phyloP scores from a whole-genome alignment of 2,113 vertebrate genomes.

The Elgaria multicarinata region DNA sequence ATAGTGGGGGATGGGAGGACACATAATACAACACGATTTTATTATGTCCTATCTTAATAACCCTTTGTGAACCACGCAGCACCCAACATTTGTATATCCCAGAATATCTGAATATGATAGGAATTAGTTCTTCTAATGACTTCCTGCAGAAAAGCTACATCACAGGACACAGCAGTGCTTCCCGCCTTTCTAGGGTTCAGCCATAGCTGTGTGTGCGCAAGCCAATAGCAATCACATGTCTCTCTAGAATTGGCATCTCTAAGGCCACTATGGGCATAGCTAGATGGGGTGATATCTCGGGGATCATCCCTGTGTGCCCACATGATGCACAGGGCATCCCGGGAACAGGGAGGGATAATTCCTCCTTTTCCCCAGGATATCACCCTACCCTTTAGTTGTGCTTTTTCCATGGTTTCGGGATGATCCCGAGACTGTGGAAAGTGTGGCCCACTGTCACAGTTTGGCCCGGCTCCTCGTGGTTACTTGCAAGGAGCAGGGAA shows the following conservation, averaged over 20 bases:
- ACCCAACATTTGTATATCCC: not conserved
- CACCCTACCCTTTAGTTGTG: too few relatives aligned
- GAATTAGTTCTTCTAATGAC: not conserved
- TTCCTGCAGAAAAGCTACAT: not conserved
- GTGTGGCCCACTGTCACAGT: too few relatives aligned
- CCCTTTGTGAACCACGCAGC: not conserved
- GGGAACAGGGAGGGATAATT: too few relatives aligned
- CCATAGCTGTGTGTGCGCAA: not conserved
- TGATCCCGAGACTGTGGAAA: too few relatives aligned
- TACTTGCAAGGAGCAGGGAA: too few relatives aligned
- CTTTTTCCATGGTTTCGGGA: too few relatives aligned
- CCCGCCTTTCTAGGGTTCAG: not conserved
- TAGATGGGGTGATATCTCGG: too few relatives aligned
- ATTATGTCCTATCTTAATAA: not conserved
- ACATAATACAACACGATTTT: not conserved
- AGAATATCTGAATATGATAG: not conserved
- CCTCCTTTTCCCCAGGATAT: too few relatives aligned
- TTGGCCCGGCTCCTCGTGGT: too few relatives aligned
- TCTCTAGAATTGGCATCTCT: not conserved
- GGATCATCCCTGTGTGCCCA: too few relatives aligned
- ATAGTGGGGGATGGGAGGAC: not conserved
- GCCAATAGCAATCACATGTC: not conserved
- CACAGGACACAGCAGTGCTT: not conserved
- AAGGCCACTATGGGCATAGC: not conserved
- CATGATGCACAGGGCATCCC: too few relatives aligned